Evolutionary conservation across 2,113 vertebrate genomes (phyloP), one percentile per base, ranked within the genome.

Genomic region (Psittacula cyanocephala): DNA sequence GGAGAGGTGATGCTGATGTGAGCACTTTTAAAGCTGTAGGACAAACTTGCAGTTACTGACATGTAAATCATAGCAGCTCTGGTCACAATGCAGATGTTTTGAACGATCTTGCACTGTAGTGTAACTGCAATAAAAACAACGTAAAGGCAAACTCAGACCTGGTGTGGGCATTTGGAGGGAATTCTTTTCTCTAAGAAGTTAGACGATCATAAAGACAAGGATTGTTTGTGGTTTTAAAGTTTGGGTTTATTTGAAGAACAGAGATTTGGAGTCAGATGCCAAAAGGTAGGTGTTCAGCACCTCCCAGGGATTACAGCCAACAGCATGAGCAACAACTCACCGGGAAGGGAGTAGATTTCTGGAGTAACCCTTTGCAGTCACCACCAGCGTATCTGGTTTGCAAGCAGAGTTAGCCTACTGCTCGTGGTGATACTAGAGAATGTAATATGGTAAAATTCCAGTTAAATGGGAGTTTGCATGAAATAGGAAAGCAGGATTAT

Each of bases 341-440:
- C 37, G 90, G 60, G 76, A 91, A 93, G 81, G 44, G 17, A 88
- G 90, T 9, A 69, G 46, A 91, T 76, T 93, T 95, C 85, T 87
- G 88, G 52, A 92, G 41, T 86, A 96, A 95, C 69, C 65, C 82
- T 96, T 91, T 83, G 52, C 63, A 49, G 85, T 88, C 84, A 44
- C 49, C 77, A 83, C 57, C 70, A 87, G 43, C 81, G 92, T 64
- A 91, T 44, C 90, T 96, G 92, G 57, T 93, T 93, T 95, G 74
- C 78, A 52, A 39, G 67, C n/a, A 83, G 72, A 92, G 53, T 71
- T 84, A 76, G 59, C 68, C 72, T 71, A 17, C 43, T 65, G 46
- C 86, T 81, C 2, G 0, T 60, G 23, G 41, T 5, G 11, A 82
- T 44, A 52, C 41, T 44, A 92, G 85, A 75, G 23, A 10, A 57